A percentile compares a stretch with the other conserved stretches of the same genome.
These are phyloP conservation scores for Polydrusus pterygomalis DNA, from an alignment of 2,888 invertebrate genomes.

Conservation along the genomic window DNA sequence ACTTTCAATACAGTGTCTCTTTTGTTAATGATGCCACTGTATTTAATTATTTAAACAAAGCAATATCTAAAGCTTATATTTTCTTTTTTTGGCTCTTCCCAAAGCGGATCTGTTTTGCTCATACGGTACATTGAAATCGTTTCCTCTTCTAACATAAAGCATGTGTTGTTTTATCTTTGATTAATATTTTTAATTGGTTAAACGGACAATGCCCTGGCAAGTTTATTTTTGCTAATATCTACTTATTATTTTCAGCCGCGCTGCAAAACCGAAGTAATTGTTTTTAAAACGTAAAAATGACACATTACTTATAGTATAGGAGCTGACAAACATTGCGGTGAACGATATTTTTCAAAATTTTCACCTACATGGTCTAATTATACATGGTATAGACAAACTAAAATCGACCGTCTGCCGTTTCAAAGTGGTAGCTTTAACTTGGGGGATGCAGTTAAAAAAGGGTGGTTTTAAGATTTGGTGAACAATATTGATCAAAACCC, in stretches of 20 bases:
- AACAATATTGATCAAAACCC: too few relatives aligned
- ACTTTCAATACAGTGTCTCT: too few relatives aligned
- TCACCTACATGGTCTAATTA: too few relatives aligned
- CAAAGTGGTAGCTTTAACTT: too few relatives aligned
- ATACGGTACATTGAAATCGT: conserved; percentile 48
- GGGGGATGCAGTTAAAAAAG: too few relatives aligned
- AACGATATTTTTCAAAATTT: too few relatives aligned
- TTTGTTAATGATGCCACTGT: conserved; percentile 3
- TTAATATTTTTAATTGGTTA: conserved; percentile 36
- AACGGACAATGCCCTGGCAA: conserved; percentile 50
- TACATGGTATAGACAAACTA: too few relatives aligned
- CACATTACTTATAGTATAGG: conserved; percentile 37
- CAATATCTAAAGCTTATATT: conserved; percentile 10
- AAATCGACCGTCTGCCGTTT: too few relatives aligned
- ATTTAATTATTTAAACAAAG: too few relatives aligned
- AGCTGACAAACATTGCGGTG: too few relatives aligned
- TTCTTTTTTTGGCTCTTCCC: conserved; percentile 31
- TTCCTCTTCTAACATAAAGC: conserved; percentile 64
- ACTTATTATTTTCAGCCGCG: conserved; percentile 30
- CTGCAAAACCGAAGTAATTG: conserved; percentile 30
- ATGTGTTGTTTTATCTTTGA: conserved; percentile 60
- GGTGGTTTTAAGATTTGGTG: too few relatives aligned
- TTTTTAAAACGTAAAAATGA: conserved; percentile 37
- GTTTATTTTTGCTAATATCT: conserved; percentile 25
- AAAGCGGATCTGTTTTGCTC: conserved; percentile 48